Evolutionary conservation across 2,888 invertebrate species (phyloP).

Genomic region (Arctia plantaginis): DNA sequence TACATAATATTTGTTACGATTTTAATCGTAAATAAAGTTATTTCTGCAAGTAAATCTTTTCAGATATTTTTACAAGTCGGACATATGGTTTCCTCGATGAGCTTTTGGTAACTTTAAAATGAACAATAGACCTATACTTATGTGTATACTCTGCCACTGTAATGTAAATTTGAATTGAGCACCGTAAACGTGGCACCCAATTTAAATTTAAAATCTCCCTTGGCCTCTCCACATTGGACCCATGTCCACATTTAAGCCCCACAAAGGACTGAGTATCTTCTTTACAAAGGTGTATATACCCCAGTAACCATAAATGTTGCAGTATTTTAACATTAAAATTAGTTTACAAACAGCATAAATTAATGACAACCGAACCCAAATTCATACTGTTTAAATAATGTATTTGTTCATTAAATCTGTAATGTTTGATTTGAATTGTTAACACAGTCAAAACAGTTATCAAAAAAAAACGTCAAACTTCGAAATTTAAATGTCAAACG

Average conservation of each 20-base stretch:
- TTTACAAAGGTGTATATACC: background rate
- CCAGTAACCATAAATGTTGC: background rate
- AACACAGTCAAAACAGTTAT: background rate
- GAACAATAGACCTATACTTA: background rate
- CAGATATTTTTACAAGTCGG: no score
- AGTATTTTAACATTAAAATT: background rate
- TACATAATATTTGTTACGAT: background rate
- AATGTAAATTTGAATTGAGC: constrained; percentile 11
- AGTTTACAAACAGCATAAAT: background rate
- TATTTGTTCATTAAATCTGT: background rate
- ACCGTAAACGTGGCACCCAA: constrained; percentile 12
- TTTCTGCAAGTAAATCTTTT: no score
- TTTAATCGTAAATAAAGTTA: background rate
- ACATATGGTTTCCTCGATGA: background rate
- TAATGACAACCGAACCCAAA: background rate
- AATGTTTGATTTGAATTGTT: background rate
- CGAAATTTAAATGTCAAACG: background rate
- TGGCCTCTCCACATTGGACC: constrained; percentile 9
- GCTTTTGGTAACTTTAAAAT: background rate
- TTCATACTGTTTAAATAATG: background rate
- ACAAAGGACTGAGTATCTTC: constrained; percentile 10
- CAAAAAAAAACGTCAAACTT: background rate
- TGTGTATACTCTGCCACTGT: background rate
- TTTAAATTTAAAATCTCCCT: constrained; percentile 17
- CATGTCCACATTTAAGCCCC: constrained; percentile 15